These are phyloP conservation scores for Rhinoderma darwinii DNA, from an alignment of 2,113 vertebrate genomes.

Conservation along the genomic window DNA sequence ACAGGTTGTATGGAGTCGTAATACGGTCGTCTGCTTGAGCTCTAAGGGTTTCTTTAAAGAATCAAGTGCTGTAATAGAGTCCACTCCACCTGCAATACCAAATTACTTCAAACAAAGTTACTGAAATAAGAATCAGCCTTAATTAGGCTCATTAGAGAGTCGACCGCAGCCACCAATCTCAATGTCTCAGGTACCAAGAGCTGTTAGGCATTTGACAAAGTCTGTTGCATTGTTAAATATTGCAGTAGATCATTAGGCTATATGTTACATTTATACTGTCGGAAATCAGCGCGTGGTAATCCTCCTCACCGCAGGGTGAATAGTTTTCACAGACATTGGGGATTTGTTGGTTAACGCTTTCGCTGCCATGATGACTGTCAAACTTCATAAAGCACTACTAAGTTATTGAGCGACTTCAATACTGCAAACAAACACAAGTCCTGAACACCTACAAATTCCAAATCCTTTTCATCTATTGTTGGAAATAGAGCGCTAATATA, in stretches of 20 bases:
- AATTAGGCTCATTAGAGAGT: constrained; percentile 28
- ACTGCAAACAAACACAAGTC: neutral
- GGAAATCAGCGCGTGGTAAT: constrained; percentile 1
- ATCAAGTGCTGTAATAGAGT: neutral
- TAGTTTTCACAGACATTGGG: neutral
- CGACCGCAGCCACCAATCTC: neutral
- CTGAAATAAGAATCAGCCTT: neutral
- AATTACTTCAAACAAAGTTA: constrained; percentile 5
- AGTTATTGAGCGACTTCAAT: neutral
- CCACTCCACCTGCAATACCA: neutral
- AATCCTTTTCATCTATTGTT: neutral
- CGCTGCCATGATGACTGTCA: neutral
- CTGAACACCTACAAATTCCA: neutral
- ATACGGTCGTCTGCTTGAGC: neutral
- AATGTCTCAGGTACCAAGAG: neutral
- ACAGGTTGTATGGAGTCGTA: neutral
- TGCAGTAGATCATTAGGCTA: constrained; percentile 45
- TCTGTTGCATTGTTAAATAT: constrained; percentile 45
- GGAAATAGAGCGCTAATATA: neutral
- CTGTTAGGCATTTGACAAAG: constrained; percentile 16
- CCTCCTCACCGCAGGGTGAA: constrained; percentile 19
- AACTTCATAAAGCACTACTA: neutral
- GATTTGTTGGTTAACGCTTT: constrained; percentile 16
- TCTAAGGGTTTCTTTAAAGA: neutral
- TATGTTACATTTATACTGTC: constrained; percentile 42